Percentiles rank a stretch among this genome's conserved stretches.
phyloP scores from a whole-genome alignment of 2,797 vertebrate species.

The Clarias pachynema region DNA sequence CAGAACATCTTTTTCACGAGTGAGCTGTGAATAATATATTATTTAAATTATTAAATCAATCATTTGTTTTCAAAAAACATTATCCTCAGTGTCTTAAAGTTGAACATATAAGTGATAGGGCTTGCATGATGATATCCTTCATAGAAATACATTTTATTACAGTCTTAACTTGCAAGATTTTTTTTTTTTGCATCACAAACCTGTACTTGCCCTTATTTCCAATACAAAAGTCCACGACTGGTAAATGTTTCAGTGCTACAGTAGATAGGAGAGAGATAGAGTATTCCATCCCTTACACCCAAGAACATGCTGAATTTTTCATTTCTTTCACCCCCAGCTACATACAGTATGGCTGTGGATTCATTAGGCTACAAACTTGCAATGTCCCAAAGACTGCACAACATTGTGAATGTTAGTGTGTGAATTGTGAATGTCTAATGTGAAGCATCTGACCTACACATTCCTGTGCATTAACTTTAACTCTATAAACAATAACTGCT shows the following conservation, averaged over 20 bases:
- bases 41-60: background rate
- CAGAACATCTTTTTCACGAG: conserved; percentile 63
- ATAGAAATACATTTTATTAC: background rate
- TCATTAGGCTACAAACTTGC: background rate
- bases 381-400: background rate
- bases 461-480: background rate
- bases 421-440: no score
- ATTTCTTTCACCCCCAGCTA: background rate
- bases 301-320: background rate
- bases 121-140: background rate
- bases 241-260: background rate
- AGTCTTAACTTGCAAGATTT: background rate
- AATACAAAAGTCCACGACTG: background rate
- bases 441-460: background rate
- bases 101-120: background rate
- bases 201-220: background rate
- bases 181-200: no score
- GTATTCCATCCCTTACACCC: background rate
- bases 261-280: background rate
- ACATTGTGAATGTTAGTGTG: no score
- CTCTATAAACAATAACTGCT: background rate
- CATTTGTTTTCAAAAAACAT: background rate
- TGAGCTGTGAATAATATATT: conserved; percentile 57
- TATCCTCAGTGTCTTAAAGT: background rate
- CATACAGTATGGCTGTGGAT: background rate